Base-by-base conservation (phyloP, 2,797 vertebrate species). In the Propithecus perrieri region DNA sequence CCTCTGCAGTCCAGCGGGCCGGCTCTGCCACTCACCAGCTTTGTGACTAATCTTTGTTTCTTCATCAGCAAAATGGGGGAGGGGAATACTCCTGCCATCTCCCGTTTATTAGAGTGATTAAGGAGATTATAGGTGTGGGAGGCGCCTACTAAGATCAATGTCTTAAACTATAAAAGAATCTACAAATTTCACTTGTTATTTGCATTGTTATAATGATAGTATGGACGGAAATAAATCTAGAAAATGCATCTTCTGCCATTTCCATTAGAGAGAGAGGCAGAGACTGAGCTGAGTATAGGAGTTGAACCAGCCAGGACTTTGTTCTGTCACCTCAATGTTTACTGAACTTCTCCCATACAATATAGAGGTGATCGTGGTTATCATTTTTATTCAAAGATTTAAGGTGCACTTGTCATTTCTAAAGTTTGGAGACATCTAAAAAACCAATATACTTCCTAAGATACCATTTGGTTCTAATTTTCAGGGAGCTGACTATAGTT, bases 181-280 rank as follows among this genome's bases (percentile, higher is more conserved):
- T 57, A 48, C 57, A 35, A 18, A 59, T 53, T 55, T 74, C 20
- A 46, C 46, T 78, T 89, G 72, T 43, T 86, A 28, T 71, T 80
- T n/a, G 41, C 26, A n/a, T 59, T 75, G 63, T 41, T 89, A 28
- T 43, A 38, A 50, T 63, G 91, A 63, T 28, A 48, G 24, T 7
- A 26, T 89, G 72, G 84, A 67, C n/a, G 46, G 65, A 92, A 95
- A 14, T 97, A 91, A 94, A 14, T 96, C 61, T 81, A 67, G 65
- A 87, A 91, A 88, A 48, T 55, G 28, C 17, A 33, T 87, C 48
- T 81, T 93, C 61, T 94, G 24, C 15, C 69, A 28, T 89, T 94
- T 59, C n/a, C 7, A 9, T 72, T 75, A 80, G 15, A 67, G 20
- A 55, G 33, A 59, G n/a, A 67, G 38, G 33, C 33, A 81, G 30